Percentiles rank a stretch among this genome's conserved stretches.
phyloP scores from a whole-genome alignment of 2,888 invertebrate genomes.

The Epirrhoe tristata region DNA sequence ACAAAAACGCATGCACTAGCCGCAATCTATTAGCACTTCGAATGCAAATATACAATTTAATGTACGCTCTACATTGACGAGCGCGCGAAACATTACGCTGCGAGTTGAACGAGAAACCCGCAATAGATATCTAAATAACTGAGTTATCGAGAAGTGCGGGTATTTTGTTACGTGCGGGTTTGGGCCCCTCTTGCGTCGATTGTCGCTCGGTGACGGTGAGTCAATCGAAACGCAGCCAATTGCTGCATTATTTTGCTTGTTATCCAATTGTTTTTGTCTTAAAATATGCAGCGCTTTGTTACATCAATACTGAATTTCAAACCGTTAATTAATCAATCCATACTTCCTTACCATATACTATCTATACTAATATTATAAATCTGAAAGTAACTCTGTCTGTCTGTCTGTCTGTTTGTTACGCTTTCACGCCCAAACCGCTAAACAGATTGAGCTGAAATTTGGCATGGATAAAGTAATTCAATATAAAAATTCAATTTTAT shows the following conservation, averaged over 20 bases:
- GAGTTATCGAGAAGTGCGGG: background rate
- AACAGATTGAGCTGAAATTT: too few relatives aligned
- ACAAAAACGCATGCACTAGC: background rate
- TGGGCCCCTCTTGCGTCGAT: slow-evolving; percentile 11
- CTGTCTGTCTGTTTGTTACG: too few relatives aligned
- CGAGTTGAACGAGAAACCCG: background rate
- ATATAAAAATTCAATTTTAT: too few relatives aligned
- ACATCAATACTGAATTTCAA: slow-evolving; percentile 1
- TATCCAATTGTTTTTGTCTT: slow-evolving; percentile 19
- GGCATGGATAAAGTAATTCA: too few relatives aligned
- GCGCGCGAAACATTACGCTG: background rate
- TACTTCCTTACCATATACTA: too few relatives aligned
- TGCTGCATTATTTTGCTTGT: slow-evolving; percentile 20
- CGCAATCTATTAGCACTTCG: background rate
- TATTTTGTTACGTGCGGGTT: slow-evolving; percentile 14
- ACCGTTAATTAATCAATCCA: background rate
- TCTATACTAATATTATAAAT: too few relatives aligned
- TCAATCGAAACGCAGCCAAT: slow-evolving; percentile 6
- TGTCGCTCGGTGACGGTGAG: slow-evolving; percentile 8
- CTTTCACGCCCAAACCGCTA: too few relatives aligned
- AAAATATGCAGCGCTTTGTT: background rate
- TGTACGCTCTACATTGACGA: background rate
- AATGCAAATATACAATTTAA: background rate
- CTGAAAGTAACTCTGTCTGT: too few relatives aligned
- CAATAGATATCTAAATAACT: slow-evolving; percentile 1